A percentile compares a stretch with the other conserved stretches of the same genome.
These are phyloP conservation scores for Eulemur macaco DNA, from an alignment of 2,113 vertebrate genomes.

Conservation along the genomic window DNA sequence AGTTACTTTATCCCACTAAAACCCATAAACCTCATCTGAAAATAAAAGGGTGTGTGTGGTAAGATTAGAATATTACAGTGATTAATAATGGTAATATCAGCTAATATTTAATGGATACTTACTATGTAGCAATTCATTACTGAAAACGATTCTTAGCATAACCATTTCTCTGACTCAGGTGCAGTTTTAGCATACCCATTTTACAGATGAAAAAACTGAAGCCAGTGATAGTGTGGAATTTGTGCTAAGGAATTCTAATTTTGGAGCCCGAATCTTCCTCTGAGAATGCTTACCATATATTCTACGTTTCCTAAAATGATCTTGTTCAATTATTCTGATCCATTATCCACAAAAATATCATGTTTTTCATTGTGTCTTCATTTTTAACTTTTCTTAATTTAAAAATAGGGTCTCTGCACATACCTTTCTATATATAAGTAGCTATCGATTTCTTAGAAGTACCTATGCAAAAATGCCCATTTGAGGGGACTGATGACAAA, in stretches of 20 bases:
- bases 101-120: background rate
- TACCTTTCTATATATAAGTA: background rate
- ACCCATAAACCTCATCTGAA: background rate
- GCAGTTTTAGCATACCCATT: background rate
- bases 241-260: background rate
- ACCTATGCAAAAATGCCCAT: background rate
- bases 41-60: background rate
- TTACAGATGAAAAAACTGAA: background rate
- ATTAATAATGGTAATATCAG: background rate
- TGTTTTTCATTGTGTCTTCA: background rate
- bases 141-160: background rate
- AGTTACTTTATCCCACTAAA: background rate
- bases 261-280: background rate
- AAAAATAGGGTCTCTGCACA: background rate
- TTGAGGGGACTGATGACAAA: background rate
- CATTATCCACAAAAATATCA: background rate
- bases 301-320: background rate
- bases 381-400: background rate
- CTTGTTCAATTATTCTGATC: background rate
- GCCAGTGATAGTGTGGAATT: background rate
- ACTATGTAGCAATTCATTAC: background rate
- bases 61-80: background rate
- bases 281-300: background rate
- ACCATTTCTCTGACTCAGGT: background rate
- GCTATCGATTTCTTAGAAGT: background rate